Base-by-base conservation (phyloP, 2,113 vertebrate species). In the Dicerorhinus sumatrensis region DNA sequence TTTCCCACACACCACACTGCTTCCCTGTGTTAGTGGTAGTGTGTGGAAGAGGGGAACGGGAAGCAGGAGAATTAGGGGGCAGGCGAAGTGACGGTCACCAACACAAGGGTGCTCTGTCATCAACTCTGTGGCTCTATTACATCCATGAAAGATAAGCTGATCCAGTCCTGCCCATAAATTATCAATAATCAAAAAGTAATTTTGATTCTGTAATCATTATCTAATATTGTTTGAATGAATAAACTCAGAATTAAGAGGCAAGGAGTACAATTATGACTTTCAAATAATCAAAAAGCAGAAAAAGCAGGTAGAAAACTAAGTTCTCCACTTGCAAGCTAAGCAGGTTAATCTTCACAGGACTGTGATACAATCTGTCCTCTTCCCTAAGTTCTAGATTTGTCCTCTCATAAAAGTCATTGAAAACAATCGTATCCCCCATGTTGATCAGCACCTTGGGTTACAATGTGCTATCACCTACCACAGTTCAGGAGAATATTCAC, bases 221-320 rank as follows among this genome's bases (percentile, higher is more conserved):
- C 33, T 89, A 89, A 79, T 6, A 77, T 62, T n/a, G 42, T 62
- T 42, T 27, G 14, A 93, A 89, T 67, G 7, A 36, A 54, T 27
- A 70, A 88, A 76, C 36, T 51, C 62, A 89, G 62, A 91, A 82
- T 27, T 86, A 86, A 86, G 20, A 56, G 62, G 46, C 63, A 79
- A 84, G 12, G 14, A 70, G 33, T 42, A 11, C 33, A 83, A 54
- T 63, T 83, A 69, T 13, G 23, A 67, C 51, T 96, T 72, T 36
- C 65, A 75, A 92, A 63, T 48, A 42, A 63, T n/a, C 36, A 62
- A 96, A 80, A 60, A 72, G 31, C 83, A 82, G 36, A 60, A 76
- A 76, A 63, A 70, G 21, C 16, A 27, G 27, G 75, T 81, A 67
- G 75, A 69, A 92, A 75, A 86, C 4, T 70, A 39, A 51, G 20